A percentile compares a stretch with the other conserved stretches of the same genome.
Conservation (phyloP, 2,888 invertebrate species). For the Ochlodes sylvanus region DNA sequence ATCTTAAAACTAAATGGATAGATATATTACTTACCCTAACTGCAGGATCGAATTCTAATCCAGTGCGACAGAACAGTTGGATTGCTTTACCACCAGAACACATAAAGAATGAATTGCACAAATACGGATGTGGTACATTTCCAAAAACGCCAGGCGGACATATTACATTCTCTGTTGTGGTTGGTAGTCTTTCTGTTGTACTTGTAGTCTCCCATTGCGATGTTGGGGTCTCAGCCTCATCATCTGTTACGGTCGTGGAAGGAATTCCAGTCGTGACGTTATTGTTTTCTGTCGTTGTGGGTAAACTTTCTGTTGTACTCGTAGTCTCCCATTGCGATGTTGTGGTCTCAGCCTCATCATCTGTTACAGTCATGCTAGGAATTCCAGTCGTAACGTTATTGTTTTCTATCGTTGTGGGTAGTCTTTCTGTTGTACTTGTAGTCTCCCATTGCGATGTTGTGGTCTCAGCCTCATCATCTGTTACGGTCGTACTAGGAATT, state of each 20-base stretch:
- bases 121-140: slow-evolving; percentile 49
- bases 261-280: neutral
- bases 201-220: slow-evolving; percentile 30
- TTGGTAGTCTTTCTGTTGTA: slow-evolving; percentile 20
- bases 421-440: no score
- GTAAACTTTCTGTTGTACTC: slow-evolving; percentile 15
- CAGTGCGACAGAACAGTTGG: slow-evolving; percentile 41
- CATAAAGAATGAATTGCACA: slow-evolving; percentile 52
- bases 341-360: no score
- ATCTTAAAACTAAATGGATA: no score
- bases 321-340: neutral
- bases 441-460: no score
- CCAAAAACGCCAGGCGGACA: slow-evolving; percentile 47
- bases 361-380: no score
- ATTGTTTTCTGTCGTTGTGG: neutral
- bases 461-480: no score
- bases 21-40: slow-evolving; percentile 41
- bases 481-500: no score
- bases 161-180: slow-evolving; percentile 20
- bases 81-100: slow-evolving; percentile 48
- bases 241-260: no score
- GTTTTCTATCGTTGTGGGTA: no score
- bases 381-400: no score
- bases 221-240: no score
- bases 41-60: slow-evolving; percentile 45